Evolutionary conservation across 1,140 invertebrate genomes (phyloP).

Genomic region (Trichonephila clavipes): DNA sequence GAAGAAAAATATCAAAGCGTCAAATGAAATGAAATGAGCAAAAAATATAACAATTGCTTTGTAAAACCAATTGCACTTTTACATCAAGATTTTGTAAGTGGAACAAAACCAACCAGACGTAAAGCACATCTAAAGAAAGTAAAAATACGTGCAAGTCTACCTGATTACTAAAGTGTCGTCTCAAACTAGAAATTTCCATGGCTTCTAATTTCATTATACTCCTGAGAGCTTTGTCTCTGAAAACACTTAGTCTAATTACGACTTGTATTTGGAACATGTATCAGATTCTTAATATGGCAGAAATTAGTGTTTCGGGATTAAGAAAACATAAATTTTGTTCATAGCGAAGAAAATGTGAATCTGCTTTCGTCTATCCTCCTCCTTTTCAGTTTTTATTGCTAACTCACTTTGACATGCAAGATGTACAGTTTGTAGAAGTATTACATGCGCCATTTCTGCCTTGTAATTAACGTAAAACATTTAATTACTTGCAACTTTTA

Average conservation of each 20-base stretch:
- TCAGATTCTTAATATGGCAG: background rate
- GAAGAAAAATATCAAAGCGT: background rate
- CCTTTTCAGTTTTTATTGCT: too few species aligned
- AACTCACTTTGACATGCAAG: too few species aligned
- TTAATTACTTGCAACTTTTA: too few species aligned
- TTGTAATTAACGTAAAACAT: too few species aligned
- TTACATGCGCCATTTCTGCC: too few species aligned
- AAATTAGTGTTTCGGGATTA: background rate
- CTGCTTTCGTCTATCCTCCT: background rate
- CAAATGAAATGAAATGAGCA: background rate
- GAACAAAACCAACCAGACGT: background rate
- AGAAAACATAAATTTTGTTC: background rate
- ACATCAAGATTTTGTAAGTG: background rate
- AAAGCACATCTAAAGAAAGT: background rate
- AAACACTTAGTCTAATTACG: background rate
- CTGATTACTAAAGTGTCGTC: background rate
- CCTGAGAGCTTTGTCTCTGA: background rate
- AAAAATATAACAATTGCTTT: background rate
- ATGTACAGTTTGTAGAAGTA: too few species aligned
- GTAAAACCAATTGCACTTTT: background rate
- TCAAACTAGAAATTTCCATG: background rate
- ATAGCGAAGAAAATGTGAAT: background rate
- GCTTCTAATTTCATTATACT: constrained; percentile 8
- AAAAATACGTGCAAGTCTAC: background rate
- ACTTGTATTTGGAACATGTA: background rate